Base-by-base conservation (phyloP, 2,888 invertebrate species). In the Idaea aversata region DNA sequence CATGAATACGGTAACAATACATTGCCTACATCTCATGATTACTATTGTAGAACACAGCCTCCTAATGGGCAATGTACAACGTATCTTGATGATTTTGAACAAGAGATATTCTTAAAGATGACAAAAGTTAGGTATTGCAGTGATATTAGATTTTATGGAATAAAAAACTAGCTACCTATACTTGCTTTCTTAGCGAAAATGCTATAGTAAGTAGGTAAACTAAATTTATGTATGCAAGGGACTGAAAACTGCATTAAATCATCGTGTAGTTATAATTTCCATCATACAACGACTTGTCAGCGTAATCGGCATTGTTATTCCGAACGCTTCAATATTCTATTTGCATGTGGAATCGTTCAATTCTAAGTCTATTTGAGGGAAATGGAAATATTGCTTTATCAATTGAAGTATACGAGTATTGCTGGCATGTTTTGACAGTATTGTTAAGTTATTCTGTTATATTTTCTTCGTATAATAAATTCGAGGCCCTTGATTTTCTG, bases 391-490 rank as follows among this genome's bases (percentile, higher is more conserved):
- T 61, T 60, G 58, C 63, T 75, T 75, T 77, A 72, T 72, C 73
- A 72, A 73, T 69, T 71, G 72, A 76, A 75, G 71, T 74, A 74
- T 70, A 74, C 67, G 47, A 47, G 47, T 47, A 47, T 47, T 47
- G 47, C 47, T 47, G 47, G 47, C 47, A 47, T 47, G 47, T 47
- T 47, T 47, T 10, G 47, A 47, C 47, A 47, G 0, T 47, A 47
- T 47, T 47, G 47, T 47, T 47, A 47, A 47, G 10, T 47, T 47
- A 36, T 36, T 7, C 36, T 36, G 36, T 36, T 36, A 47, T 47
- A 47, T 47, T 47, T 47, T 47, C 47, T 47, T 47, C 47, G 5
- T 47, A 10, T 47, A 47, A 10, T 47, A 47, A 47, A 25, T 25
- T 25, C 25, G 47, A 47, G 47, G 47, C 7, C 7, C 47, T 47